Evolutionary conservation across 2,888 invertebrate species (phyloP), one percentile per base, ranked within the genome.

Genomic region (Cheilosia grossa): DNA sequence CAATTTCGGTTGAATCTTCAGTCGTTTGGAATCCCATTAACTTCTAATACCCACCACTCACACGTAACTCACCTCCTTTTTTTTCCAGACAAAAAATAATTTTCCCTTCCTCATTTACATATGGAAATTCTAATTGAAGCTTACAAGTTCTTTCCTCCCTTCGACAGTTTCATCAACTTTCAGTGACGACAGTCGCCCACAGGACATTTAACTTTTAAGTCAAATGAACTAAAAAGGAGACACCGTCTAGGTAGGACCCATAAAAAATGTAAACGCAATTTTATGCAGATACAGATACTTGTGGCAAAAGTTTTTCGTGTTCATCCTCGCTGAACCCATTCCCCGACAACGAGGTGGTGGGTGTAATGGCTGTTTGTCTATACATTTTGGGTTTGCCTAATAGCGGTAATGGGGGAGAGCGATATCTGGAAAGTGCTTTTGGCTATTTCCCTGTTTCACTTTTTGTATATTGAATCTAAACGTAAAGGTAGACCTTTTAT

Each of bases 51-150:
- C 9, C 5, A 19, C 27, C 17, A 33, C 15, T 44, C 1, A 27
- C 27, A 27, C 27, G 27, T 19, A n/a, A 27, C 51, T 51, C 30
- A 75, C 59, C 67, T 75, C 51, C 30, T 19, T 49, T 53, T 19
- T 27, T 49, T 61, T 17, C 47, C 6, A 49, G 19, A 30, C 7
- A 27, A 15, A 13, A 40, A 37, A 59, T 27, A 59, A 66, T 21
- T 59, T 72, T 51, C 30, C 13, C 5, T 40, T 21, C 10, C 67
- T 44, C 79, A 79, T 82, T 82, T 82, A 67, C 82, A 82, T 82
- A 73, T 79, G 67, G 73, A 82, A 73, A 69, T 67, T 79, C 44
- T 69, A 77, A 69, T 77, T 69, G 77, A 77, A 77, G 77, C 53
- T 37, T 54, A 69, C 67, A 56, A 63, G 63, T 79, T 73, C 61